Evolutionary conservation across 1,140 invertebrate genomes (phyloP), one percentile per base, ranked within the genome.

Genomic region (Pentalonia nigronervosa): DNA sequence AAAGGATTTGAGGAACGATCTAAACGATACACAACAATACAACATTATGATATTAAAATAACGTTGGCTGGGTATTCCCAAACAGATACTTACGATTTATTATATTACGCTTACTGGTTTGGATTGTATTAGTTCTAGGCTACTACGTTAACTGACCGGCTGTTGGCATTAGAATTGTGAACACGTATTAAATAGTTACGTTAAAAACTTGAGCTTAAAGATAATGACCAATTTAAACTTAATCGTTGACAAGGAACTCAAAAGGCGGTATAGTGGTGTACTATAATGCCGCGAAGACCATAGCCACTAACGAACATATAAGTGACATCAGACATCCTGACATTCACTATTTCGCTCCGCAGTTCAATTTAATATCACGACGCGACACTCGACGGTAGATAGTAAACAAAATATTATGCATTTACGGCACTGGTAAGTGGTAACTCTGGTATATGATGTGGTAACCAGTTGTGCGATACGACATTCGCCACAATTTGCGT

Each of bases 401-500:
- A 83, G 36, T 84, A 84, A 84, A 84, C 83, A 84, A 84, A 84
- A 84, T 76, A 76, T n/a, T n/a, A 76, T 76, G 14, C 60, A 76
- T n/a, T 76, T 7, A 30, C 60, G 30, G 60, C 17, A 76, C n/a
- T 76, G 60, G 60, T 76, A 76, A 84, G 23, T 45, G 60, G 60
- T 76, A 76, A 84, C 36, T 45, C 20, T 36, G 76, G 76, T 81
- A 67, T 60, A 9, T 11, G 60, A 9, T 67, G 23, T 67, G 30
- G 60, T n/a, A n/a, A 67, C 14, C n/a, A 76, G 14, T 41, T 41
- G 41, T n/a, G 7, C n/a, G 30, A 83, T 7, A 83, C 76, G 20
- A 83, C 60, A n/a, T 4, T 17, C 14, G 2, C 1, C 6, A 11
- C 4, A n/a, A 76, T 76, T 17, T 6, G 14, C 30, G 11, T 67